Evolutionary conservation across 2,113 vertebrate species (phyloP), one percentile per base, ranked within the genome.

Genomic region (Brachypodius melanocephalos): DNA sequence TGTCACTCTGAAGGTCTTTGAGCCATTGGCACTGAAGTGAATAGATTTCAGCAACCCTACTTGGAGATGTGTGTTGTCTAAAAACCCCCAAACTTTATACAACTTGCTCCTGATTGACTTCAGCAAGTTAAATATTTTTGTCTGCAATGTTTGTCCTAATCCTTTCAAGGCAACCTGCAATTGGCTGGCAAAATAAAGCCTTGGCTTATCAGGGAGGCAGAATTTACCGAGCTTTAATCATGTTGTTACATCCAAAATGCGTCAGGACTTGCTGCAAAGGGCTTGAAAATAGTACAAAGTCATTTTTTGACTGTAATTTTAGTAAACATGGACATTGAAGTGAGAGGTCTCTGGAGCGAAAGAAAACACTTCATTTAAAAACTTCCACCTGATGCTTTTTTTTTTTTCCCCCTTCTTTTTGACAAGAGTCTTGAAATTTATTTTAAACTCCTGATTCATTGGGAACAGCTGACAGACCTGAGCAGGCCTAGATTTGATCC

Each of bases 41-140:
- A 34, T 6, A 55, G 79, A 48, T 90, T 69, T 83, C 46, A 73
- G 24, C 59, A 36, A 43, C 58, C 12, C 31, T 59, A 2, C 32
- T 21, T 51, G 25, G 51, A 83, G 29, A 28, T 40, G 16, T 3
- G 8, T 62, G 45, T 65, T 91, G 40, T 42, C 62, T 48, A 9
- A 55, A 88, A 65, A 32, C 22, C 14, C 31, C 21, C 12, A 62
- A 89, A 49, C 38, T 36, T 72, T 38, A 58, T 51, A 32, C 17
- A 45, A 4, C 22, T 58, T 77, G 29, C 52, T 88, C 29, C 32
- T 66, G 45, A 65, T 67, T 78, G 85, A 32, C 72, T 91, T 94
- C 34, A 66, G 29, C 32, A 89, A 67, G 66, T 79, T 72, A 82
- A 96, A 90, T 92, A 84, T 93, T 88, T 76, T 90, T 74, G 57